A percentile compares a stretch with the other conserved stretches of the same genome.
These are phyloP conservation scores for Pemphredon lugubris DNA, from an alignment of 2,888 invertebrate species.

Conservation along the genomic window DNA sequence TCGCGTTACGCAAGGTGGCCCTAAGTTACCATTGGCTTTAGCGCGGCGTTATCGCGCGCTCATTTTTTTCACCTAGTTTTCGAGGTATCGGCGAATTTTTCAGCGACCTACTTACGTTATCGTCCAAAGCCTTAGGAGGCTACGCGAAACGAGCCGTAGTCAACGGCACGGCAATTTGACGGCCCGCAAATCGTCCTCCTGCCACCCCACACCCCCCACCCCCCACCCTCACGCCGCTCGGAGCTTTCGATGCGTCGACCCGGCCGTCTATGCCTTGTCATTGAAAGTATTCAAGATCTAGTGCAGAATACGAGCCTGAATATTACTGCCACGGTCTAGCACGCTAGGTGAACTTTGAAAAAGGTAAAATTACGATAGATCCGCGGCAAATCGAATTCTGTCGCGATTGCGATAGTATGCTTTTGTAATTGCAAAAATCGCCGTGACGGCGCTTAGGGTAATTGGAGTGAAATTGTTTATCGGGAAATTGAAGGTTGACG, in stretches of 20 bases:
- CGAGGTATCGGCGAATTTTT: slow-evolving; percentile 78
- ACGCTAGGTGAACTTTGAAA: too few relatives aligned
- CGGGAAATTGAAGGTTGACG: too few relatives aligned
- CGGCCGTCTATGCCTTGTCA: slow-evolving; percentile 67
- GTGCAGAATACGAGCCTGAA: slow-evolving; percentile 65
- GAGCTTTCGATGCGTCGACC: slow-evolving; percentile 8
- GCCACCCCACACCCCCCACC: too few relatives aligned
- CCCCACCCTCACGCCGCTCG: slow-evolving; percentile 6
- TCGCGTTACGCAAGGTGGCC: slow-evolving; percentile 51
- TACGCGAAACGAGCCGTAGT: slow-evolving; percentile 5
- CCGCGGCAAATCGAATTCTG: too few relatives aligned
- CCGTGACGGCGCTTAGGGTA: too few relatives aligned
- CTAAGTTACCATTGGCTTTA: slow-evolving; percentile 17
- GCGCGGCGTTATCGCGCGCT: slow-evolving; percentile 70
- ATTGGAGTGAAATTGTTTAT: too few relatives aligned
- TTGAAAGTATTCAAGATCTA: slow-evolving; percentile 78
- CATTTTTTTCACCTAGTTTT: slow-evolving; percentile 80
- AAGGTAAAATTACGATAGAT: neutral
- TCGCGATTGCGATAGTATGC: too few relatives aligned
- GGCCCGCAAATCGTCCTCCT: slow-evolving; percentile 10
- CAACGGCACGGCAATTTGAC: slow-evolving; percentile 26
- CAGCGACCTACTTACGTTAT: slow-evolving; percentile 78
- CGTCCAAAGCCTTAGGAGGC: slow-evolving; percentile 51
- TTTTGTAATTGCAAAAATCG: too few relatives aligned
- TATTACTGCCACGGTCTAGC: too few relatives aligned